These are phyloP conservation scores for Cydia pomonella DNA, from an alignment of 1,140 invertebrate genomes.

Conservation along the genomic window DNA sequence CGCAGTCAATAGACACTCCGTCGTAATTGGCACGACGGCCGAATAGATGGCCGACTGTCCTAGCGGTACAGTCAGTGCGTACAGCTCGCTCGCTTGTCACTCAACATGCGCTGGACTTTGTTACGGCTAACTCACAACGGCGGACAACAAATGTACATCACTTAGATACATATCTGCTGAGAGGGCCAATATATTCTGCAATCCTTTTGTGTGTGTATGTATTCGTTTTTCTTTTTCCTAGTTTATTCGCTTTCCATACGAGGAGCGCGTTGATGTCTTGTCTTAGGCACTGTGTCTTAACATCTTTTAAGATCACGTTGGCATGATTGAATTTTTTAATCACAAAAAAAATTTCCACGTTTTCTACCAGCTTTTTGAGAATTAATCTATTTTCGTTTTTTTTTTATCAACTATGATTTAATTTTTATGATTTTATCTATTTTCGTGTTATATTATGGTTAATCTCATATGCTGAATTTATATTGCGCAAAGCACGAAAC, in stretches of 20 bases:
- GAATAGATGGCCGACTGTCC: neutral
- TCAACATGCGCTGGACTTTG: neutral
- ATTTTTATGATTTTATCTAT: no score
- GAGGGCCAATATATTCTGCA: conserved; percentile 1
- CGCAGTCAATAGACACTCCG: neutral
- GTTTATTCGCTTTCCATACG: neutral
- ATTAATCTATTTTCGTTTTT: no score
- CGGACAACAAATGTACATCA: conserved; percentile 14
- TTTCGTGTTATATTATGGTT: no score
- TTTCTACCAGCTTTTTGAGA: no score
- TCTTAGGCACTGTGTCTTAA: no score
- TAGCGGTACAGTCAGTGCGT: neutral
- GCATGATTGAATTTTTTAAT: no score
- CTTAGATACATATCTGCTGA: conserved; percentile 10
- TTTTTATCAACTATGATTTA: no score
- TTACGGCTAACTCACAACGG: neutral
- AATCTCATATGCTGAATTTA: no score
- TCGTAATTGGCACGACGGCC: neutral
- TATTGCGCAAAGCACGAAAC: no score
- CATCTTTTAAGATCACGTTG: no score
- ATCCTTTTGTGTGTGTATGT: neutral
- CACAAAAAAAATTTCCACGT: no score
- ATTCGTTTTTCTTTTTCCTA: neutral
- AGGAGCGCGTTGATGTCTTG: neutral
- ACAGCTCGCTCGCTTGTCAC: neutral